These are phyloP conservation scores for Porphyrio hochstetteri DNA, from an alignment of 2,113 vertebrate genomes.

Conservation along the genomic window DNA sequence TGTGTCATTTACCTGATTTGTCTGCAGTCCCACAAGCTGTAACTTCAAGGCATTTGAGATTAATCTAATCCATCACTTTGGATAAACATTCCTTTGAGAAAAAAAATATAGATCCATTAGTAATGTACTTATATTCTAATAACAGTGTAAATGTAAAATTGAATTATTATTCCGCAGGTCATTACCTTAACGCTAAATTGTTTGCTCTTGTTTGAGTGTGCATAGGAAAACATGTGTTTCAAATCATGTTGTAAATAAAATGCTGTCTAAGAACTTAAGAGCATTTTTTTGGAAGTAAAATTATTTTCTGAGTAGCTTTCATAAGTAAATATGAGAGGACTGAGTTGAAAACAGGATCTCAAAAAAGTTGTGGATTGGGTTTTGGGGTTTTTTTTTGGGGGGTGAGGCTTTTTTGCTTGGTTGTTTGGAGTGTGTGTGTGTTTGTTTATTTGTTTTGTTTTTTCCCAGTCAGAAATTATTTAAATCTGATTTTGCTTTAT, in stretches of 20 bases:
- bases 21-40: neutral
- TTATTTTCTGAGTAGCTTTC: neutral
- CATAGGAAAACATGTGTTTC: neutral
- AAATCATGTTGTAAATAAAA: neutral
- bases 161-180: neutral
- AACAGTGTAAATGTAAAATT: neutral
- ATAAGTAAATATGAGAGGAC: neutral
- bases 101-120: neutral
- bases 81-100: neutral
- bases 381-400: too few species aligned
- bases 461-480: neutral
- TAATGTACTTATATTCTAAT: neutral
- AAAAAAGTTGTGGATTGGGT: neutral
- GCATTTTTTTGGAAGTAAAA: neutral
- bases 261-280: neutral
- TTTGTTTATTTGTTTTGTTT: neutral
- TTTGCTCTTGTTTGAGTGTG: neutral
- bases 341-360: neutral
- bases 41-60: slow-evolving; percentile 19
- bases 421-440: too few species aligned
- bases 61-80: neutral
- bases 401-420: too few species aligned
- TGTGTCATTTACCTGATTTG: slow-evolving; percentile 34
- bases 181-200: neutral
- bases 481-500: neutral